Conservation (phyloP, 2,797 vertebrate genomes). For the Leptoclinus maculatus region DNA sequence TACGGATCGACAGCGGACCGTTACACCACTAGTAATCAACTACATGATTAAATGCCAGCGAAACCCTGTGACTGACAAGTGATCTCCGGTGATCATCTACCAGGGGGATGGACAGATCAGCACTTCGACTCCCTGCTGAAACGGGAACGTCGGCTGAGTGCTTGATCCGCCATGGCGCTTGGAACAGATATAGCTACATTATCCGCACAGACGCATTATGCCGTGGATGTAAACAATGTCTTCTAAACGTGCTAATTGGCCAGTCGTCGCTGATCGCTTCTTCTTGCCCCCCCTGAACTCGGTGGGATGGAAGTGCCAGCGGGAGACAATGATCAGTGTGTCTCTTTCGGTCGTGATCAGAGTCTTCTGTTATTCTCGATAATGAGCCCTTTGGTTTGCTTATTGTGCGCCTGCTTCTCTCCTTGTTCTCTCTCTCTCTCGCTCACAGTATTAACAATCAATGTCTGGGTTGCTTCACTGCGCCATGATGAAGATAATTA, state of each 20-base stretch:
- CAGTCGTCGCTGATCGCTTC: slow-evolving; percentile 39
- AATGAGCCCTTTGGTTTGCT: slow-evolving; percentile 46
- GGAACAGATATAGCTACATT: not conserved
- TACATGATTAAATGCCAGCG: not conserved
- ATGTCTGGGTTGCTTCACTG: slow-evolving; percentile 3
- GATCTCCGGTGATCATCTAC: not conserved
- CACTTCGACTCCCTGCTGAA: not conserved
- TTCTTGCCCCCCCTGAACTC: slow-evolving; percentile 12
- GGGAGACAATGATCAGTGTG: slow-evolving; percentile 31
- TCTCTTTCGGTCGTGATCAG: slow-evolving; percentile 41
- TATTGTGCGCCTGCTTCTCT: slow-evolving; percentile 14
- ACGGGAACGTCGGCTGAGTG: slow-evolving; percentile 9
- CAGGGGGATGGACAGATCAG: not conserved
- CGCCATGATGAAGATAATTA: slow-evolving; percentile 11
- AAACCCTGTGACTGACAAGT: not conserved
- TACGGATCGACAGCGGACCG: too few species aligned
- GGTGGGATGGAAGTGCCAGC: slow-evolving; percentile 24
- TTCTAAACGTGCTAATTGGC: slow-evolving; percentile 59
- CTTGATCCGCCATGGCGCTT: slow-evolving; percentile 33
- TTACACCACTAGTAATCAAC: too few species aligned
- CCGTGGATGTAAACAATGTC: slow-evolving; percentile 41
- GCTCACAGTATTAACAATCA: not conserved
- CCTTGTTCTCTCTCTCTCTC: not conserved
- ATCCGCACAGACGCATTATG: slow-evolving; percentile 39
- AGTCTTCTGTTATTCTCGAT: slow-evolving; percentile 15